Conservation (phyloP, 2,797 vertebrate species). For the Octomys mimax region DNA sequence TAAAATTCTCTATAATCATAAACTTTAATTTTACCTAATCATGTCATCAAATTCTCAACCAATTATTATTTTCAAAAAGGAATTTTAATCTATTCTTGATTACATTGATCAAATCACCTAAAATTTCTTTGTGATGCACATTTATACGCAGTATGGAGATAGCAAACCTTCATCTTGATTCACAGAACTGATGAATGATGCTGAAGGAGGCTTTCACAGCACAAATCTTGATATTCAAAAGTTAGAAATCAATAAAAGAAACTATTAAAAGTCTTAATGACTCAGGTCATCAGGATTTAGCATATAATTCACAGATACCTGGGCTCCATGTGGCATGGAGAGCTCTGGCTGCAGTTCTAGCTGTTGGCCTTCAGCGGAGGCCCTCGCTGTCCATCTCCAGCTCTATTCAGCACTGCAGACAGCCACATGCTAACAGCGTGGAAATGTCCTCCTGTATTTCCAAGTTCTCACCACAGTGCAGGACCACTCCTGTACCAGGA, state of each 20-base stretch:
- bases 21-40: conserved; percentile 45
- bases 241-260: not conserved
- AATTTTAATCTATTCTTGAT: conserved; percentile 34
- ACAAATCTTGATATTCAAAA: conserved; percentile 37
- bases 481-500: not conserved
- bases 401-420: not conserved
- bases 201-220: not conserved
- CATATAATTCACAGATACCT: not conserved
- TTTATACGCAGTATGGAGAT: not conserved
- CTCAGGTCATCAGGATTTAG: not conserved
- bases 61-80: conserved; percentile 36
- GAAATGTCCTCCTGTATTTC: not conserved
- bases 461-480: not conserved
- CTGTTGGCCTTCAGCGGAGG: not conserved
- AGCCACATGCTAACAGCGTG: not conserved
- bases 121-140: not conserved
- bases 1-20: conserved; percentile 58
- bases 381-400: not conserved
- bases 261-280: not conserved
- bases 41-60: conserved; percentile 1
- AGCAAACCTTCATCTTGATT: not conserved
- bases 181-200: not conserved
- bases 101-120: not conserved
- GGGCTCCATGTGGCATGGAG: not conserved
- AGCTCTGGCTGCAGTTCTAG: not conserved